Conservation (phyloP, 2,113 vertebrate species). For the Eulemur macaco region DNA sequence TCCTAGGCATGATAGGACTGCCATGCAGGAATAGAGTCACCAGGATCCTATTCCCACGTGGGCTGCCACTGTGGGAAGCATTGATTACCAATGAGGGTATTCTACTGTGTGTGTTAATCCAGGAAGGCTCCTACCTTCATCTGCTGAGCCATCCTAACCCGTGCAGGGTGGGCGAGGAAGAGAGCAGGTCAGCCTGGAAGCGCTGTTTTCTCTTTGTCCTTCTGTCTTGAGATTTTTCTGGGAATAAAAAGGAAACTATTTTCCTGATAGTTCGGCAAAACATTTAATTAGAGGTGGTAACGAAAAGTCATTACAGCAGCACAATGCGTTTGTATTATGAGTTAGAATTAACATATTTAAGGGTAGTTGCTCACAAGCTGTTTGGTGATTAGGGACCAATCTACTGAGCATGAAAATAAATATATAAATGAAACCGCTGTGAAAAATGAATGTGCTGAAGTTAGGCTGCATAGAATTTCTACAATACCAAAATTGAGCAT, state of each 20-base stretch:
- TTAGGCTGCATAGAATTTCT: constrained; percentile 34
- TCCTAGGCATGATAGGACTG: neutral
- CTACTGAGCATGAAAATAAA: constrained; percentile 51
- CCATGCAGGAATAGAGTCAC: neutral
- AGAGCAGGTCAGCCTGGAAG: neutral
- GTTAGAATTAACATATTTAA: constrained; percentile 82
- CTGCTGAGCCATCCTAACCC: neutral
- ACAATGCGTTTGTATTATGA: constrained; percentile 69
- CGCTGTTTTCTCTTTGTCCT: neutral
- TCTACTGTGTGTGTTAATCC: neutral
- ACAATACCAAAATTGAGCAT: constrained; percentile 4
- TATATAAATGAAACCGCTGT: constrained; percentile 20
- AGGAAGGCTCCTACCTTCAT: neutral
- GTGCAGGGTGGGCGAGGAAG: accelerated
- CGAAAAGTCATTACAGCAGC: constrained; percentile 70
- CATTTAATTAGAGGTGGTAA: constrained; percentile 84
- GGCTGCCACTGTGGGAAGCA: constrained; percentile 54
- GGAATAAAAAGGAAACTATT: constrained; percentile 48
- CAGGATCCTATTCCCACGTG: constrained; percentile 42
- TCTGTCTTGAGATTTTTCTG: constrained; percentile 31
- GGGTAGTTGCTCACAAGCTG: constrained; percentile 81
- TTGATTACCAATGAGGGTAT: neutral
- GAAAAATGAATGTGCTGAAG: constrained; percentile 55
- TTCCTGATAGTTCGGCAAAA: constrained; percentile 79
- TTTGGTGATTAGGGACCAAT: constrained; percentile 80